These are phyloP conservation scores for Dorcus hopei DNA, from an alignment of 2,888 invertebrate species.

Conservation along the genomic window DNA sequence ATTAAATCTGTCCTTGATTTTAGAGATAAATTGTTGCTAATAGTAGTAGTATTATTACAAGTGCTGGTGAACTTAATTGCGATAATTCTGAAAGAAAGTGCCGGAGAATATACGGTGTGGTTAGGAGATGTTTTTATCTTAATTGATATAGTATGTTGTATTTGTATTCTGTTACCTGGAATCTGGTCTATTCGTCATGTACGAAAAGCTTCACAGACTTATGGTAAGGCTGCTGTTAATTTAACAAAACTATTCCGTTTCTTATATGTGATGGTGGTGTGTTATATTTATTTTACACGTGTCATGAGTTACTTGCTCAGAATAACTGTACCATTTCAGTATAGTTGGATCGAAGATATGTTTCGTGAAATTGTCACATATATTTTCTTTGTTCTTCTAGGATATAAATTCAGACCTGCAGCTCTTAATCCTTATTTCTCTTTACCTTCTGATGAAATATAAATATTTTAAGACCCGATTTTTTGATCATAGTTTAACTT, in stretches of 20 bases:
- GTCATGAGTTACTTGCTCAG: constrained; percentile 93
- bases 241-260: constrained; percentile 91
- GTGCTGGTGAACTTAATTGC: constrained; percentile 95
- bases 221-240: constrained; percentile 96
- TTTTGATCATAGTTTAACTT: no score
- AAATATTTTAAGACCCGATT: constrained; percentile 42
- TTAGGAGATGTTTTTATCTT: constrained; percentile 82
- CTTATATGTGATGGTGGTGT: constrained; percentile 96
- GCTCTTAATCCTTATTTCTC: constrained; percentile 94
- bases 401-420: constrained; percentile 93
- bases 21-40: constrained; percentile 94
- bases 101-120: constrained; percentile 87
- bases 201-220: constrained; percentile 86
- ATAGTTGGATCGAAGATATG: constrained; percentile 95
- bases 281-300: constrained; percentile 96
- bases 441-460: constrained; percentile 60
- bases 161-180: constrained; percentile 93
- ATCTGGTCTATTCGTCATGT: constrained; percentile 97
- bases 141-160: constrained; percentile 94
- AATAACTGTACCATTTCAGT: constrained; percentile 95
- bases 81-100: constrained; percentile 89
- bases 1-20: constrained; percentile 96
- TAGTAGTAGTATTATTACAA: constrained; percentile 96
- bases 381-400: constrained; percentile 92
- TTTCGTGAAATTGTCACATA: constrained; percentile 93